phyloP scores from a whole-genome alignment of 2,888 invertebrate genomes.

The Hesperia comma region DNA sequence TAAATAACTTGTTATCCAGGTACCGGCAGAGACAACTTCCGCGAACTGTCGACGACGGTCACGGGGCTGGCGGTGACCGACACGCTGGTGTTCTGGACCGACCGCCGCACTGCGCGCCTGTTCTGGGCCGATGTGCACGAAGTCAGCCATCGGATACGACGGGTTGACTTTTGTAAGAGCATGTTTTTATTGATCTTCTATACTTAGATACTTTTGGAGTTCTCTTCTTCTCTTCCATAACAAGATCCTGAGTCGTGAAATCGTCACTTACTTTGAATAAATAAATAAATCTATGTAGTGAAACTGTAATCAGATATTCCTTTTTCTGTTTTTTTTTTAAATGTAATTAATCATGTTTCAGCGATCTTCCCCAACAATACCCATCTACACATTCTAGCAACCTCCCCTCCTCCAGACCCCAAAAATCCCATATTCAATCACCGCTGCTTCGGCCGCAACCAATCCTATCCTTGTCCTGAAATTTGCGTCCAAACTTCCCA shows the following conservation, averaged over 20 bases:
- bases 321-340: too few species aligned
- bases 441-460: constrained; percentile 77
- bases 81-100: constrained; percentile 89
- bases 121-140: constrained; percentile 79
- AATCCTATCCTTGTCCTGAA: constrained; percentile 88
- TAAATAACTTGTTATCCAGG: constrained; percentile 60
- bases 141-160: constrained; percentile 56
- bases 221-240: too few species aligned
- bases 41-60: constrained; percentile 75
- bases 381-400: constrained; percentile 62
- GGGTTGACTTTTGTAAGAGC: constrained; percentile 62
- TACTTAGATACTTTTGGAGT: too few species aligned
- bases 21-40: constrained; percentile 70
- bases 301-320: too few species aligned
- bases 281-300: too few species aligned
- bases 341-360: constrained; percentile 51
- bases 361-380: constrained; percentile 79
- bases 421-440: constrained; percentile 64
- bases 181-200: constrained; percentile 30
- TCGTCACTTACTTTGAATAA: too few species aligned
- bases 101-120: constrained; percentile 79
- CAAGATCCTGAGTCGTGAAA: too few species aligned
- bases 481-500: constrained; percentile 85
- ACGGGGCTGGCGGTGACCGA: constrained; percentile 85
- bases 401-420: constrained; percentile 46